A percentile compares a stretch with the other conserved stretches of the same genome.
phyloP scores from a whole-genome alignment of 2,888 invertebrate genomes.

The Brachylomia viminalis region DNA sequence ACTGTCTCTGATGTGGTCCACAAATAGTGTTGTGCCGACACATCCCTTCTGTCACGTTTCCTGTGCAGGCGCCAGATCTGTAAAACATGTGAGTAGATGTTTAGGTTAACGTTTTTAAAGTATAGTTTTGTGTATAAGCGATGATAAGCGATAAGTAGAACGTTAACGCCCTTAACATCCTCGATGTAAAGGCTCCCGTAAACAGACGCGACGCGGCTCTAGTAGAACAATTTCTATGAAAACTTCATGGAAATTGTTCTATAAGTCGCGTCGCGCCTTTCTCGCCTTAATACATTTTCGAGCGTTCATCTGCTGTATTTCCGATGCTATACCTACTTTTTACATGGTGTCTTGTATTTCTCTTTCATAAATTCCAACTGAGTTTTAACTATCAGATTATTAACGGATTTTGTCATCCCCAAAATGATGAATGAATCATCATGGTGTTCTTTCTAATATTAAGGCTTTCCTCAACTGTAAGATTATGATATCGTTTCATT shows the following conservation, averaged over 20 bases:
- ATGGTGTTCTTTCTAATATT: background rate
- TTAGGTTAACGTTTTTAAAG: background rate
- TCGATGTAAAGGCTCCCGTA: too few species aligned
- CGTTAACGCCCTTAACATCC: background rate
- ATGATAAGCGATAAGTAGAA: background rate
- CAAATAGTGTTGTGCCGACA: conserved; percentile 21
- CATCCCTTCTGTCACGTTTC: background rate
- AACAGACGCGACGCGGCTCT: too few species aligned
- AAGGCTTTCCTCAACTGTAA: background rate
- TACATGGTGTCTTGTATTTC: background rate
- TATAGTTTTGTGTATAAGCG: background rate
- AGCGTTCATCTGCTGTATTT: background rate
- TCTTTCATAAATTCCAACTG: background rate
- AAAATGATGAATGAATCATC: conserved; percentile 15
- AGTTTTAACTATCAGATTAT: background rate
- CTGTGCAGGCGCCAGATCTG: conserved; percentile 2
- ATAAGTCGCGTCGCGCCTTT: too few species aligned
- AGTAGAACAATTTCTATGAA: too few species aligned
- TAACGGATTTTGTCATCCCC: background rate
- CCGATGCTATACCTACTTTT: background rate
- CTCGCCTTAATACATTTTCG: too few species aligned
- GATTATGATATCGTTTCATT: conserved; percentile 10
- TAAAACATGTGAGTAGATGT: background rate
- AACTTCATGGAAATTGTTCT: too few species aligned
- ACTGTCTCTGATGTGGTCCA: conserved; percentile 19